Conservation (phyloP, 2,797 vertebrate species). For the Phrynocephalus forsythii region DNA sequence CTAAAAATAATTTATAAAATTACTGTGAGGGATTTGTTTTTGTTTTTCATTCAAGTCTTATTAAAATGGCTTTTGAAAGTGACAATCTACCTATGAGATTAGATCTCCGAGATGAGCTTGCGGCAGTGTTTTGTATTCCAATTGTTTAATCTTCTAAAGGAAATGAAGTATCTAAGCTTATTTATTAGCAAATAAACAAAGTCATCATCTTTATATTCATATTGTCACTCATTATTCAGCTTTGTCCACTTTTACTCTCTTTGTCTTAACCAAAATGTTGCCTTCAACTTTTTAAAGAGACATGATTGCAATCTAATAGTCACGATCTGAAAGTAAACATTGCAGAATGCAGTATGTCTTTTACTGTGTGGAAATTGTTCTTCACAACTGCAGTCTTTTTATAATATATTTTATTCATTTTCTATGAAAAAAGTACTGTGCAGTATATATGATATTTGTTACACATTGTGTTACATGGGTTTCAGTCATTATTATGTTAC, state of each 20-base stretch:
- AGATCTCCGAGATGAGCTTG: constrained; percentile 58
- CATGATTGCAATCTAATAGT: neutral
- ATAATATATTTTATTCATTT: too few species aligned
- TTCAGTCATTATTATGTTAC: too few species aligned
- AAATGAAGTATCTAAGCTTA: constrained; percentile 66
- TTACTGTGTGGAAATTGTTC: too few species aligned
- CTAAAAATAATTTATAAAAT: constrained; percentile 25
- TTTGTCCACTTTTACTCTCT: constrained; percentile 68
- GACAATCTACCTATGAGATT: constrained; percentile 61
- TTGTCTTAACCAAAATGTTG: constrained; percentile 52
- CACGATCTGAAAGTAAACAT: neutral
- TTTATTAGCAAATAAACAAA: constrained; percentile 74
- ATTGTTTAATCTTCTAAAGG: constrained; percentile 64
- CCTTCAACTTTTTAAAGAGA: constrained; percentile 42
- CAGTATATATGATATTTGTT: too few species aligned
- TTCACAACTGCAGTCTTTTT: too few species aligned
- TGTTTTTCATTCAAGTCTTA: constrained; percentile 45
- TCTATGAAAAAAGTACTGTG: too few species aligned
- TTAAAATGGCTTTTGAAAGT: constrained; percentile 54
- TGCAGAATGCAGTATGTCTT: neutral
- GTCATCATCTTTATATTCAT: constrained; percentile 67
- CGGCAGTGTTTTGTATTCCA: constrained; percentile 63
- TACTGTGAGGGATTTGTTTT: neutral
- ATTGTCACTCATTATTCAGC: constrained; percentile 47
- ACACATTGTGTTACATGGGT: too few species aligned